Evolutionary conservation across 2,113 vertebrate species (phyloP).

Genomic region (Brachyhypopomus occidentalis): DNA sequence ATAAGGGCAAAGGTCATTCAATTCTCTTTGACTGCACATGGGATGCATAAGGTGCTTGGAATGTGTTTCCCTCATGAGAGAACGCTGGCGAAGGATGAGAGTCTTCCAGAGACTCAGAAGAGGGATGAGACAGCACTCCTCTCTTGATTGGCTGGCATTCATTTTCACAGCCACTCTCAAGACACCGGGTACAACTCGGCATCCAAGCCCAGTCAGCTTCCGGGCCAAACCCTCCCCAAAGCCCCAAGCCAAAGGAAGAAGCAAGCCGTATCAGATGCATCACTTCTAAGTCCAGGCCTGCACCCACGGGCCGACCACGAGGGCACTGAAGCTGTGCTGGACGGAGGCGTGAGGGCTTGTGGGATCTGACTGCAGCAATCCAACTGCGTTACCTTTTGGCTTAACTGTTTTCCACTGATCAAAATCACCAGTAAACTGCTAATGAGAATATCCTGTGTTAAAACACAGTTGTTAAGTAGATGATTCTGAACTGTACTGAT

Average conservation of each 20-base stretch:
- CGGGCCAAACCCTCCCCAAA: no score
- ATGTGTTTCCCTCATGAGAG: constrained; percentile 17
- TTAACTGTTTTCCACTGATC: constrained; percentile 31
- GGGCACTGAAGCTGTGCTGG: background rate
- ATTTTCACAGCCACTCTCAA: background rate
- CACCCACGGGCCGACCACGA: background rate
- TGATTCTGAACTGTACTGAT: constrained; percentile 4
- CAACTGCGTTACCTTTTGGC: constrained; percentile 6
- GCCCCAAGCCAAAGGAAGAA: no score
- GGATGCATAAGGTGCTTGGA: background rate
- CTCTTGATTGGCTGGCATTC: background rate
- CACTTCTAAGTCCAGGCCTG: background rate
- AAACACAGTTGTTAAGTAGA: constrained; percentile 4
- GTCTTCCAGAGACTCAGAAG: no score
- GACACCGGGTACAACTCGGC: background rate
- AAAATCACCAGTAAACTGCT: background rate
- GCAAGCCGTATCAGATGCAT: no score
- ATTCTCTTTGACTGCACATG: background rate
- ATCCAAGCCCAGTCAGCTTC: no score
- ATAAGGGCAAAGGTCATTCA: background rate
- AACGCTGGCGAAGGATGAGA: background rate
- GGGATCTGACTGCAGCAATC: constrained; percentile 20
- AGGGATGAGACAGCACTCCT: no score
- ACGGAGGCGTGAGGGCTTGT: constrained; percentile 30
- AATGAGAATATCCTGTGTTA: constrained; percentile 7